phyloP scores from a whole-genome alignment of 2,888 invertebrate genomes.

The Anorthoa munda region DNA sequence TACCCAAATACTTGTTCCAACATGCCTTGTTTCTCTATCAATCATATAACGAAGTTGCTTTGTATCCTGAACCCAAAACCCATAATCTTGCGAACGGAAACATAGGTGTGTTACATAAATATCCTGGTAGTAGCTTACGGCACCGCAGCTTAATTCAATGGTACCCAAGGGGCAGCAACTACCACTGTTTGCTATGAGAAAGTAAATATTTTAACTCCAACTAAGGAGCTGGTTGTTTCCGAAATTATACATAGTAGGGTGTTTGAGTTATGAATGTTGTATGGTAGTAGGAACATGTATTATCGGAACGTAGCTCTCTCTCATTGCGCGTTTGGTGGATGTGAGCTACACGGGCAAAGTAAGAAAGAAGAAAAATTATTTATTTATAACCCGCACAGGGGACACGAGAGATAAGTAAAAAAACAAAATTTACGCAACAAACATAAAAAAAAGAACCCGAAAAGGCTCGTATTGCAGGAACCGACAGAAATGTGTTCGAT shows the following conservation, averaged over 20 bases:
- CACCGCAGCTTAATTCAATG: conserved; percentile 67
- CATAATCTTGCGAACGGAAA: conserved; percentile 30
- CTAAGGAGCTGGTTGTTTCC: conserved; percentile 37
- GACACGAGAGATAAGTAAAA: too few relatives aligned
- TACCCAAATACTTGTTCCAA: neutral
- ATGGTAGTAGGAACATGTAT: neutral
- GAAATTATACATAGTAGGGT: conserved; percentile 20
- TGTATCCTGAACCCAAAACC: neutral
- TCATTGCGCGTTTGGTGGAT: too few relatives aligned
- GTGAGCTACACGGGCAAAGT: too few relatives aligned
- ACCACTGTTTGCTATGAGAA: conserved; percentile 56
- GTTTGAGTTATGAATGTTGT: conserved; percentile 2
- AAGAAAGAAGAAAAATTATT: too few relatives aligned
- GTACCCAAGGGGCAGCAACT: conserved; percentile 59
- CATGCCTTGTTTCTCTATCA: neutral
- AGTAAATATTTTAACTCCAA: conserved; percentile 62
- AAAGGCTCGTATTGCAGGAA: too few relatives aligned
- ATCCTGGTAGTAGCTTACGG: conserved; percentile 47
- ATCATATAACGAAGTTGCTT: neutral
- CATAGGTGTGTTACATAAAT: conserved; percentile 52
- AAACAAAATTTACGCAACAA: too few relatives aligned
- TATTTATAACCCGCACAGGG: too few relatives aligned
- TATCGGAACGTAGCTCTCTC: too few relatives aligned
- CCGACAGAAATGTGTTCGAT: too few relatives aligned
- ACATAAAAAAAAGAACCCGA: too few relatives aligned